Percentiles rank a stretch among this genome's conserved stretches.
Evolutionary conservation across 2,888 invertebrate species (phyloP).

Genomic region (Pristionchus fissidentatus): DNA sequence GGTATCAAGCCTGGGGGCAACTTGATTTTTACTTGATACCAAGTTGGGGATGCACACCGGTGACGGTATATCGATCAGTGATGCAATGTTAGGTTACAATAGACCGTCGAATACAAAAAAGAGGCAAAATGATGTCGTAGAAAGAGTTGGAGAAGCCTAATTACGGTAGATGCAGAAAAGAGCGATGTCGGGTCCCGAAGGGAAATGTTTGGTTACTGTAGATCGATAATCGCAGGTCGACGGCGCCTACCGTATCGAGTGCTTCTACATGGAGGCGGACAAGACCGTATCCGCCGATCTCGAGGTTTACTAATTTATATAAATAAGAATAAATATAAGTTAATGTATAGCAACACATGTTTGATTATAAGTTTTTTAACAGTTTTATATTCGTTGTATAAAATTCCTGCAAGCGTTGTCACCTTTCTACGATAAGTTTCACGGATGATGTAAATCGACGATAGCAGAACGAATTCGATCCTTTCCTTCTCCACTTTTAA

Average conservation of each 20-base stretch:
- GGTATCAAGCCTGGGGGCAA: too few relatives aligned
- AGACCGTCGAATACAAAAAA: too few relatives aligned
- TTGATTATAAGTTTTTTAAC: too few relatives aligned
- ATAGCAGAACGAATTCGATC: background rate
- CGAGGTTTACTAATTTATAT: conserved; percentile 55
- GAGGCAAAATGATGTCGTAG: too few relatives aligned
- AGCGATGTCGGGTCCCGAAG: background rate
- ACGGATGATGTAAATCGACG: background rate
- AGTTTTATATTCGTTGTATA: too few relatives aligned
- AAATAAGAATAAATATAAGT: background rate
- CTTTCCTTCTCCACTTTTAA: too few relatives aligned
- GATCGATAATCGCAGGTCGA: conserved; percentile 50
- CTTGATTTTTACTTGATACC: too few relatives aligned
- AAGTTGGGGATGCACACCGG: too few relatives aligned
- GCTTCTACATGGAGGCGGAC: conserved; percentile 75
- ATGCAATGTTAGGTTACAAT: too few relatives aligned
- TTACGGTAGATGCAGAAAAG: too few relatives aligned
- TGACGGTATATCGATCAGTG: background rate
- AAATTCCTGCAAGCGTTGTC: background rate
- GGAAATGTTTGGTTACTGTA: background rate
- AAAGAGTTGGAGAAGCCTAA: too few relatives aligned
- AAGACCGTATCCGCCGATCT: conserved; percentile 70
- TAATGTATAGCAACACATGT: too few relatives aligned
- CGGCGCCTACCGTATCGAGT: conserved; percentile 71
- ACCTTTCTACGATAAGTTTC: background rate